phyloP scores from a whole-genome alignment of 2,888 invertebrate species.

The Dyspetes luteomarginatus region DNA sequence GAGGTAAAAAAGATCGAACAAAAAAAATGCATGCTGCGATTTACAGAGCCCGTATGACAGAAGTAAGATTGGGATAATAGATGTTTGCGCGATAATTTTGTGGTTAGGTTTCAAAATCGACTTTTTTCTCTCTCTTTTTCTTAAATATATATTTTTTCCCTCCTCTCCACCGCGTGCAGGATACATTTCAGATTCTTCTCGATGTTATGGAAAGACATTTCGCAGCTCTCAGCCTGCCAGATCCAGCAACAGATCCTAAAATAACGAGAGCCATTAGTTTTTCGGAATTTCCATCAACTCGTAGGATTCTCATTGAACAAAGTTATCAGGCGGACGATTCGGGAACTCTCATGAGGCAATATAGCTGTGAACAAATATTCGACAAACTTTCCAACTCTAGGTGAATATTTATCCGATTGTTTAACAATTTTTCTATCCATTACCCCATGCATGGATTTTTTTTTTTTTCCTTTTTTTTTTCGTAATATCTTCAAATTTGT shows the following conservation, averaged over 20 bases:
- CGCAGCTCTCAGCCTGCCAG: constrained; percentile 70
- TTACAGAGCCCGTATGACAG: constrained; percentile 65
- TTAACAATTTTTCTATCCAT: not conserved
- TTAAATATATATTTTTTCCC: constrained; percentile 25
- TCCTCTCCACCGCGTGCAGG: no score
- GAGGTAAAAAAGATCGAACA: constrained; percentile 17
- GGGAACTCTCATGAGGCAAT: constrained; percentile 72
- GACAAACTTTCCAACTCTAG: constrained; percentile 69
- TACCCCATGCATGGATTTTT: not conserved
- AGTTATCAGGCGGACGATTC: constrained; percentile 61
- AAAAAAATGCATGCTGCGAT: constrained; percentile 66
- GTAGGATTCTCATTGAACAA: constrained; percentile 71
- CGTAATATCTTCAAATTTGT: no score
- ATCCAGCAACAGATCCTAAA: constrained; percentile 67
- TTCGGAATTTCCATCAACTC: constrained; percentile 71
- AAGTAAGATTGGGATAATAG: constrained; percentile 62
- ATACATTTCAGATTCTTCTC: constrained; percentile 63
- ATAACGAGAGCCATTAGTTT: constrained; percentile 73
- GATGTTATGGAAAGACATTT: constrained; percentile 76
- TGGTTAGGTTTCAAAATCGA: constrained; percentile 42
- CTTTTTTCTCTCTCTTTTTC: constrained; percentile 58
- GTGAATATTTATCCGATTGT: constrained; percentile 62
- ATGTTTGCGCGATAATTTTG: not conserved
- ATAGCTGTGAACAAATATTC: constrained; percentile 76
- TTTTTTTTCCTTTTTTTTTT: no score